Base-by-base conservation (phyloP, 2,888 invertebrate species). In the Polymixis lichenea region DNA sequence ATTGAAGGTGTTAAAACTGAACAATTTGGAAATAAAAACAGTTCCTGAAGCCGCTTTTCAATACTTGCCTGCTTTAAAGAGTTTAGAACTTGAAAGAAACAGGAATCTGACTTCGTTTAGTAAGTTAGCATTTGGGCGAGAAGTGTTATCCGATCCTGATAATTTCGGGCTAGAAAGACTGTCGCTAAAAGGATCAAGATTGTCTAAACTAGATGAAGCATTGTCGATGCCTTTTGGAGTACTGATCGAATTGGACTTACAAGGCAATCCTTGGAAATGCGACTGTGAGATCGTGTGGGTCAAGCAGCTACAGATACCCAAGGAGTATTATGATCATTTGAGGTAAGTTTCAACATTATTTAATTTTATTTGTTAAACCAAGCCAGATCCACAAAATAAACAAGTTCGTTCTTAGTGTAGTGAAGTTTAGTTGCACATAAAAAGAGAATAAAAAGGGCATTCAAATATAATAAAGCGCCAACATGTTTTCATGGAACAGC, bases 211-310 rank as follows among this genome's bases (percentile, higher is more conserved):
- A 38, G 94, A 94, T 38, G 85, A 90, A 43, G 93, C 92, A 38
- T 88, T 97, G 68, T 84, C 89, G 58, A 90, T 92, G 62, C 95
- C 97, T n/a, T 93, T 97, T 76, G 96, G 97, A 22, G 95, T 94
- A 64, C 89, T 96, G 2, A 79, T 92, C 0, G 88, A 93, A 60
- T 82, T 98, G 65, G 97, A 97, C 85, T 86, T 98, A 17, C 97
- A 97, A 84, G 96, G 97, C 1, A 98, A 98, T 90, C 97, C 97
- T 0, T 98, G 97, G 98, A 92, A 92, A 17, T 98, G 98, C 85
- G 97, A 98, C 87, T 98, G 98, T 88, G 93, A 95, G 28, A 92
- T 98, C 65, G 88, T 92, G 38, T 97, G 97, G 97, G 68, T 97
- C 25, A 95, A 95, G 85, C 72, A 90, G 13, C 84, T 96, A 53